These are phyloP conservation scores for Arion vulgaris DNA, from an alignment of 1,140 invertebrate species.

Conservation along the genomic window DNA sequence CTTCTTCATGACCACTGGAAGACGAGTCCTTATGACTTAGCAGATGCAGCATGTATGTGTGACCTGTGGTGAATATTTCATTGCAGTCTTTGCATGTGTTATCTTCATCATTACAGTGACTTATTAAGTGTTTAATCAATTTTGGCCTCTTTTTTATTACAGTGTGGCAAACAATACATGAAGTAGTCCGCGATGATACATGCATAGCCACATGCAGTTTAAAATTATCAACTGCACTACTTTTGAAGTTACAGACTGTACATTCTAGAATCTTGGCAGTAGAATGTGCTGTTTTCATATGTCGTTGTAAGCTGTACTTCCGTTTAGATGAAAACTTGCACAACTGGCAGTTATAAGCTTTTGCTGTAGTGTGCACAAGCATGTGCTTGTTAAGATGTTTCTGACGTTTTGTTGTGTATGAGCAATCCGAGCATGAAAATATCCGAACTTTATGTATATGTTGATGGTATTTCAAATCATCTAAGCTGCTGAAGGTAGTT, in stretches of 20 bases:
- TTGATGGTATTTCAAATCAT: constrained; percentile 2
- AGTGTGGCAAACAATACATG: constrained; percentile 23
- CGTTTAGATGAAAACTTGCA: constrained; percentile 25
- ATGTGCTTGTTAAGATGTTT: constrained; percentile 13
- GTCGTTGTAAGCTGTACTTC: constrained; percentile 25
- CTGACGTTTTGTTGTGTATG: constrained; percentile 4
- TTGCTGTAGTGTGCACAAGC: constrained; percentile 4
- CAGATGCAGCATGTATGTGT: constrained; percentile 27
- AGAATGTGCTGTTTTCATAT: constrained; percentile 23
- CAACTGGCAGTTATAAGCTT: constrained; percentile 20
- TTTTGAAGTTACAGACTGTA: constrained; percentile 9
- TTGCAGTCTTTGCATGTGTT: constrained; percentile 13
- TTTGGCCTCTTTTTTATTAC: constrained; percentile 12
- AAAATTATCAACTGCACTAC: constrained; percentile 25
- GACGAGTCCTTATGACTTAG: neutral
- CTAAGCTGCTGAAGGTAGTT: neutral
- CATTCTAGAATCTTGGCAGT: neutral
- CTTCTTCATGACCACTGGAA: neutral
- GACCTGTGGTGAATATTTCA: constrained; percentile 3
- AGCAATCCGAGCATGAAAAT: constrained; percentile 14
- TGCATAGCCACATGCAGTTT: constrained; percentile 31
- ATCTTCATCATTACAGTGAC: constrained; percentile 1
- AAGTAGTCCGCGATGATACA: constrained; percentile 3
- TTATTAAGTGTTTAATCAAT: constrained; percentile 22
- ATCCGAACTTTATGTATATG: neutral